Evolutionary conservation across 1,140 invertebrate species (phyloP), one percentile per base, ranked within the genome.

Genomic region (Anthonomus grandis): DNA sequence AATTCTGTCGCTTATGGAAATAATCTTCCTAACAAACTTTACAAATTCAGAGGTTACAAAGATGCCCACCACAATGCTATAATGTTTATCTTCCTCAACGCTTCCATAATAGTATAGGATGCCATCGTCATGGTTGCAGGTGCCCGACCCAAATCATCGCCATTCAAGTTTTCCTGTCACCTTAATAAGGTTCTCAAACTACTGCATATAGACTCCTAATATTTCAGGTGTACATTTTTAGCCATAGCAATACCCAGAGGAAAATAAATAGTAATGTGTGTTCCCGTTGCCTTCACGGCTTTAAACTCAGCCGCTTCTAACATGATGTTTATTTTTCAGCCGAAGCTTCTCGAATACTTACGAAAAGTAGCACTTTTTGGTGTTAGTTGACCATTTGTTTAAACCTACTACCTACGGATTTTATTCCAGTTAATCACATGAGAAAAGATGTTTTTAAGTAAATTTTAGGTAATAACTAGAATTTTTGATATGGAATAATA

Each of bases 1-100:
- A 13, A 56, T 55, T 21, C 54, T 38, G 46, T 57, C 23, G 17
- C 22, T 57, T 49, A 57, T 57, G 19, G 54, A 46, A n/a, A 57
- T 42, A 41, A 57, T 3, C n/a, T 57, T 36, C 31, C n/a, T 48
- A 4, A 54, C 49, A 25, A 15, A 44, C 45, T 54, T 46, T 31
- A 13, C 18, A 18, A 51, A 4, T 51, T 58, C 25, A 15, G 41
- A n/a, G 19, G 34, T 46, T 21, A 58, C 23, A 22, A 58, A 24
- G 2, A 59, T 37, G 21, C 27, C 57, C 5, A 52, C 57, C 22
- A 12, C 55, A 50, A 44, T 57, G 31, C 37, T 49, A 25, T 50
- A 39, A 12, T 57, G 38, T 10, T 5, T 47, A 22, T 50, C 18
- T 10, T 31, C 37, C 15, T 45, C 36, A n/a, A 38, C 49, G 22